phyloP scores from a whole-genome alignment of 1,140 invertebrate species.

The Eriosoma lanigerum region DNA sequence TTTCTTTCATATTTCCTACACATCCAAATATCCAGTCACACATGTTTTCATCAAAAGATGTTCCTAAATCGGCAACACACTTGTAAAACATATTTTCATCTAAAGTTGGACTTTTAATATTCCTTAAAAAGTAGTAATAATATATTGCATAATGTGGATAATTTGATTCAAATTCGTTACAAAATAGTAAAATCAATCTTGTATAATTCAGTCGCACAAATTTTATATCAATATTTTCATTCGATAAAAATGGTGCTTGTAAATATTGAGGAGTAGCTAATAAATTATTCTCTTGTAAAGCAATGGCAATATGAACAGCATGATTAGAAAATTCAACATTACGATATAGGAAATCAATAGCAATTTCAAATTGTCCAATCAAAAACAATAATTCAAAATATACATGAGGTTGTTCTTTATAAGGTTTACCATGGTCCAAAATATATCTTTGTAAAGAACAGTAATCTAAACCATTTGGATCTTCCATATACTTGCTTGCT shows the following conservation, averaged over 20 bases:
- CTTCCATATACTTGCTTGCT: constrained; percentile 25
- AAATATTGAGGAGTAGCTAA: constrained; percentile 61
- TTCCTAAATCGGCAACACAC: constrained; percentile 31
- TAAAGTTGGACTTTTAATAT: neutral
- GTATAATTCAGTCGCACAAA: constrained; percentile 27
- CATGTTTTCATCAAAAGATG: constrained; percentile 37
- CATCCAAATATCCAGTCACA: constrained; percentile 43
- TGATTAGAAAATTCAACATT: constrained; percentile 71
- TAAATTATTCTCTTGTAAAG: constrained; percentile 80
- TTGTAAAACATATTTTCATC: constrained; percentile 8
- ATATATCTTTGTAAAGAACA: constrained; percentile 34
- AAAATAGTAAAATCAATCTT: constrained; percentile 30
- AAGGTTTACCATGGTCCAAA: constrained; percentile 34
- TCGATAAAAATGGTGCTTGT: constrained; percentile 35
- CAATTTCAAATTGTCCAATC: constrained; percentile 93
- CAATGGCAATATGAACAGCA: constrained; percentile 91
- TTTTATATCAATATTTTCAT: constrained; percentile 29
- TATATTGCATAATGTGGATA: constrained; percentile 23
- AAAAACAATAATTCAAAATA: constrained; percentile 89
- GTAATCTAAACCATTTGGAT: constrained; percentile 35
- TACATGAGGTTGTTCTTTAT: constrained; percentile 77
- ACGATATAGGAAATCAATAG: constrained; percentile 88
- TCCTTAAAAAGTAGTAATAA: constrained; percentile 39
- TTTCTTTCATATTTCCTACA: neutral
- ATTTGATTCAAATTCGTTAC: constrained; percentile 1